Evolutionary conservation across 1,140 invertebrate genomes (phyloP), one percentile per base, ranked within the genome.

Genomic region (Magallana gigas): DNA sequence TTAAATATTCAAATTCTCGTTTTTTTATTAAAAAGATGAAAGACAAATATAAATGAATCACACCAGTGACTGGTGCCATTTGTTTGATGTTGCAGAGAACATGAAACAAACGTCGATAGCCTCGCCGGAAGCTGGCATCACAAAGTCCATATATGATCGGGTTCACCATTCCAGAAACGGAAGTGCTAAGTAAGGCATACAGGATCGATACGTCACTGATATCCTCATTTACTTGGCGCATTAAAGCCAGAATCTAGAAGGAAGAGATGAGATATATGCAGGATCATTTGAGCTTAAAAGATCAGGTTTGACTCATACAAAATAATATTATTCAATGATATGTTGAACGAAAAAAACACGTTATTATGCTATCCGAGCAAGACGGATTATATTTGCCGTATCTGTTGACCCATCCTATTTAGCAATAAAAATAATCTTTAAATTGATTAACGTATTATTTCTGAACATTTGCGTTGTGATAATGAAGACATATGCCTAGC

Each of bases 101-200:
- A 64, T 84, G 71, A 8, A 93, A 84, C 16, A 91, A 84, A 58
- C 90, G 85, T 18, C 87, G 88, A 86, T 94, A 94, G 1, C 93
- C 92, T 9, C 87, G 83, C 12, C 92, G 85, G 89, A 92, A 94
- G 23, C 85, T 84, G n/a, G 85, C 83, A 57, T 91, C 91, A 64
- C 92, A 91, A 16, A 92, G 87, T 29, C 91, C 92, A 62, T 93
- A 93, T n/a, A 94, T 88, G 18, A 94, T 83, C 11, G 93, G 93
- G 64, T 94, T 94, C 29, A 94, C 87, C 16, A 94, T 86, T 2
- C 93, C 92, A 57, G 93, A 92, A 36, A 94, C 86, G 11, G 93
- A 91, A 36, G 92, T 93, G 68, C 91, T 91, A 36, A 93, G 88
- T 29, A 93, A 86, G 48, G 92, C 90, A 81, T 94, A 94, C 86